Evolutionary conservation across 1,140 invertebrate genomes (phyloP).

Genomic region (Triops cancriformis): DNA sequence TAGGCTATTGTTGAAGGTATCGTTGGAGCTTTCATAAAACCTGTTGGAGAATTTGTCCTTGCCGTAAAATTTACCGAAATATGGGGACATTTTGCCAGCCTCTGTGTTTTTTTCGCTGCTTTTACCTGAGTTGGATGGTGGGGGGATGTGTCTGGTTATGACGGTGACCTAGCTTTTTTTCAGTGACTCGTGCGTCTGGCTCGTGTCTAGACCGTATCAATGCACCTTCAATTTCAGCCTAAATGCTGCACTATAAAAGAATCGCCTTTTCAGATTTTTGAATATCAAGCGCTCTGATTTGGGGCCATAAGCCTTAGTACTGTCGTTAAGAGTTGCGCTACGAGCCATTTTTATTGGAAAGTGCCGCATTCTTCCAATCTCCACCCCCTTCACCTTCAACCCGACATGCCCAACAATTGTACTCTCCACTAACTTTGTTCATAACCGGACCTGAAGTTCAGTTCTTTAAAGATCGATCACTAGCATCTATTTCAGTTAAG

Average conservation of each 20-base stretch:
- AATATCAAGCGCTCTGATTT: not conserved
- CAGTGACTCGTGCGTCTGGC: not conserved
- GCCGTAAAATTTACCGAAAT: not conserved
- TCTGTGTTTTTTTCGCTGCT: not conserved
- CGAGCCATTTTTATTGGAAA: slow-evolving; percentile 6
- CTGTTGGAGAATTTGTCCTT: not conserved
- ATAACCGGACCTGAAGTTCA: no score
- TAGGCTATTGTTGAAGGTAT: not conserved
- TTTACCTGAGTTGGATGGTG: not conserved
- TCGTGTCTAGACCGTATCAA: not conserved
- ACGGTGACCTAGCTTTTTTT: not conserved
- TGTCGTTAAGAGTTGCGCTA: not conserved
- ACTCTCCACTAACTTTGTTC: no score
- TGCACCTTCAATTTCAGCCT: not conserved
- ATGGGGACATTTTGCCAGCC: not conserved
- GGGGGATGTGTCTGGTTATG: not conserved
- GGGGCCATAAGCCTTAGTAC: not conserved
- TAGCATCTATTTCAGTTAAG: no score
- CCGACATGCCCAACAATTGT: no score
- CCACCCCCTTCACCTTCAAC: no score
- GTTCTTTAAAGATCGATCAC: no score
- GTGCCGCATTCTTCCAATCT: not conserved
- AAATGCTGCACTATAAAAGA: not conserved
- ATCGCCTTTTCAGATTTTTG: not conserved
- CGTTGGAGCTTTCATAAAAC: not conserved